These are phyloP conservation scores for Rhinolophus sinicus DNA, from an alignment of 2,113 vertebrate genomes.

Conservation along the genomic window DNA sequence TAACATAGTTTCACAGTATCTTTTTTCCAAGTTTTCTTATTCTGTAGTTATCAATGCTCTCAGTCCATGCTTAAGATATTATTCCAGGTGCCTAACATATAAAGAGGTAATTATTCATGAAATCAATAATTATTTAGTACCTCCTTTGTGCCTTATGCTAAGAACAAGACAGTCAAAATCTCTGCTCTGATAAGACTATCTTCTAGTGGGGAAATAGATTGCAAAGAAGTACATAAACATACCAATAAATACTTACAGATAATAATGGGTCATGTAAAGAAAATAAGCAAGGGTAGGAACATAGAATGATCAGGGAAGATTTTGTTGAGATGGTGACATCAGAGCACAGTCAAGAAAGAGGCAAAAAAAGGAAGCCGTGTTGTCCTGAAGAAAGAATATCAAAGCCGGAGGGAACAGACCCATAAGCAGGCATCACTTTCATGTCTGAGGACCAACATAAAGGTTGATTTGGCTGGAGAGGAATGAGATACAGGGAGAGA, in stretches of 20 bases:
- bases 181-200: neutral
- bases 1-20: neutral
- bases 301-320: neutral
- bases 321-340: neutral
- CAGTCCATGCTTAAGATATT: neutral
- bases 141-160: neutral
- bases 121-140: neutral
- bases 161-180: neutral
- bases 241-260: neutral
- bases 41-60: neutral
- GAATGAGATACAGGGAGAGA: neutral
- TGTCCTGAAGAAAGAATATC: neutral
- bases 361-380: neutral
- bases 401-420: neutral
- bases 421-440: neutral
- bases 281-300: neutral
- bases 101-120: neutral
- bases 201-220: neutral
- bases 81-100: neutral
- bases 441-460: neutral
- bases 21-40: slow-evolving; percentile 21
- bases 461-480: neutral
- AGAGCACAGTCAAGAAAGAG: neutral
- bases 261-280: neutral
- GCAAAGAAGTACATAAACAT: neutral